Conservation (phyloP, 2,797 vertebrate species). For the Xenopus petersii region DNA sequence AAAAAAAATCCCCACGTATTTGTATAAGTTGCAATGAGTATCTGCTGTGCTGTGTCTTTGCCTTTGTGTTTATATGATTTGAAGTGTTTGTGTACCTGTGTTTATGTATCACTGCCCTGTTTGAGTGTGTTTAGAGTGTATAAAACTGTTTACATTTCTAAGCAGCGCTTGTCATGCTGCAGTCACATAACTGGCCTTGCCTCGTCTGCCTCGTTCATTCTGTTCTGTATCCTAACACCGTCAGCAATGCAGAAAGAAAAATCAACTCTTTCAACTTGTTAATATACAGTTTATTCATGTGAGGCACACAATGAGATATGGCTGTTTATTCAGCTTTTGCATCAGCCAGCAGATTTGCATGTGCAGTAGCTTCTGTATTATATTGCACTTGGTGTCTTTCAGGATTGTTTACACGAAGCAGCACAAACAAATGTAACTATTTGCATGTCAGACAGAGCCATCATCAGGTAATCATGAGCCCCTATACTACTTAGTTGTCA, state of each 20-base stretch:
- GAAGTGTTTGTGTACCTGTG: not conserved
- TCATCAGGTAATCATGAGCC: no score
- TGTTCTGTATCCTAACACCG: not conserved
- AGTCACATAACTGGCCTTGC: not conserved
- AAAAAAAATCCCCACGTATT: not conserved
- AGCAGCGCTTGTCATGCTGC: not conserved
- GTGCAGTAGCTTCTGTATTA: no score
- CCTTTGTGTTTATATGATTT: not conserved
- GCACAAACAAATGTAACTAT: no score
- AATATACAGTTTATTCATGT: not conserved
- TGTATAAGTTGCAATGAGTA: not conserved
- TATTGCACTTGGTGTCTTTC: no score
- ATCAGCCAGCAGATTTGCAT: not conserved
- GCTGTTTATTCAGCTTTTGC: not conserved
- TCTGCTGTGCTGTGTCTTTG: not conserved
- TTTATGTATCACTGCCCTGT: conserved; percentile 1
- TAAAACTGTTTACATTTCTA: conserved; percentile 6
- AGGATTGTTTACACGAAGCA: no score
- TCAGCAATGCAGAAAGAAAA: not conserved
- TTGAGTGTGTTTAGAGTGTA: not conserved
- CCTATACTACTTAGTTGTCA: no score
- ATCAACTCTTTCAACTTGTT: not conserved
- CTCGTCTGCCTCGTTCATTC: not conserved
- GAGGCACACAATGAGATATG: not conserved
- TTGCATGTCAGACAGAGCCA: no score